Percentiles rank a stretch among this genome's conserved stretches.
Evolutionary conservation across 2,797 vertebrate species (phyloP).

Genomic region (Lepidocolaptes lacrymiger): DNA sequence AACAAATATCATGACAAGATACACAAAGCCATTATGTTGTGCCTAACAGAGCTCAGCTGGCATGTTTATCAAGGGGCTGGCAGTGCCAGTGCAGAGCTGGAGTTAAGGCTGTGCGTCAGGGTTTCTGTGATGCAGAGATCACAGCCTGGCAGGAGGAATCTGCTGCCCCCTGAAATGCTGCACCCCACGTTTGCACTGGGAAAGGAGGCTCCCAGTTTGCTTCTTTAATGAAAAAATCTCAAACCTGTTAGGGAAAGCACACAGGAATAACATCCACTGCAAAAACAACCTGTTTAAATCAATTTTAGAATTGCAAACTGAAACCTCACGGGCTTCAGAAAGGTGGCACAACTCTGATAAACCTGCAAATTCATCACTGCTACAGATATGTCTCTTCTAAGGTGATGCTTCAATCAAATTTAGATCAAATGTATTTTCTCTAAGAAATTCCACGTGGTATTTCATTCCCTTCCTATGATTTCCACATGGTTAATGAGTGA

Average conservation of each 20-base stretch:
- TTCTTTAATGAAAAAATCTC: not conserved
- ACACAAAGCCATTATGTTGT: conserved; percentile 61
- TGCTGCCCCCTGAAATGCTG: not conserved
- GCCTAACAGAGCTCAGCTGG: conserved; percentile 58
- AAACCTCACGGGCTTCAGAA: not conserved
- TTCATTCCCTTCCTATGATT: not conserved
- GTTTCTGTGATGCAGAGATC: conserved; percentile 36
- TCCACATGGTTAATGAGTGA: not conserved
- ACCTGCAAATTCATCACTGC: not conserved
- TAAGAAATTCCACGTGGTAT: not conserved
- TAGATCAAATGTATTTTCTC: not conserved
- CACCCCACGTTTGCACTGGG: not conserved
- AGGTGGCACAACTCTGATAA: not conserved
- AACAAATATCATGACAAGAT: conserved; percentile 67
- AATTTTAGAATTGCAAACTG: not conserved
- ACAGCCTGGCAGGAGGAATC: conserved; percentile 17
- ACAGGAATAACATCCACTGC: not conserved
- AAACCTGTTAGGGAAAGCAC: not conserved
- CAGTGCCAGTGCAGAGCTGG: conserved; percentile 33
- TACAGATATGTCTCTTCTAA: not conserved
- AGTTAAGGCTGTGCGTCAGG: conserved; percentile 44
- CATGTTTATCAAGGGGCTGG: conserved; percentile 43
- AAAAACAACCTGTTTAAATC: not conserved
- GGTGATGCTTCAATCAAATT: not conserved
- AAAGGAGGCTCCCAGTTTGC: not conserved